A percentile compares a stretch with the other conserved stretches of the same genome.
Evolutionary conservation across 92 coral and sea anemone genomes (phyloP).

Genomic region (Actinernus sp.): DNA sequence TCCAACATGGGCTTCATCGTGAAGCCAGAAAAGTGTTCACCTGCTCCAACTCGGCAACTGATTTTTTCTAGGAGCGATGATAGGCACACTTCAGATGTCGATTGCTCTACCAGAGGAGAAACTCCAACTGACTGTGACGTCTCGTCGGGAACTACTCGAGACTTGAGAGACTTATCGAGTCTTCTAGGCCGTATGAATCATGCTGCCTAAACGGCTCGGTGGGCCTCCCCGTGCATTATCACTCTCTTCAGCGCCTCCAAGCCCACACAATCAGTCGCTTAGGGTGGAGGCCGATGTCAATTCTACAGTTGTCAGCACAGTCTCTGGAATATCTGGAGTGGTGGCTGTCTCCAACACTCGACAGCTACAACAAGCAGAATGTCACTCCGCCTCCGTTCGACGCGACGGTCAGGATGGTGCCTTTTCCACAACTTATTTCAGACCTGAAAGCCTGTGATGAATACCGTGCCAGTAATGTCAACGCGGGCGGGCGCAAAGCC

Average conservation of each 20-base stretch:
- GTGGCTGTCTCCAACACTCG: constrained; percentile 37
- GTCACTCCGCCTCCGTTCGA: constrained; percentile 27
- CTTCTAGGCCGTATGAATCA: constrained; percentile 65
- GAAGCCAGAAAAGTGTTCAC: constrained; percentile 23
- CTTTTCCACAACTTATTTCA: too few relatives aligned
- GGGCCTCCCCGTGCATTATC: constrained; percentile 51
- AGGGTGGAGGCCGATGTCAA: constrained; percentile 3
- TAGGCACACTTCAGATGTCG: constrained; percentile 7
- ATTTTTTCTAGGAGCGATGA: constrained; percentile 13
- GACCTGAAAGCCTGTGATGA: too few relatives aligned
- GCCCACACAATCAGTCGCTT: background rate
- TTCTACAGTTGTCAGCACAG: constrained; percentile 5
- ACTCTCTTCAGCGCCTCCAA: constrained; percentile 41
- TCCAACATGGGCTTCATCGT: constrained; percentile 10
- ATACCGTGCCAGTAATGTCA: too few relatives aligned
- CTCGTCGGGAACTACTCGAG: constrained; percentile 5
- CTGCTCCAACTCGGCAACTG: constrained; percentile 8
- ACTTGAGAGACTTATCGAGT: constrained; percentile 26
- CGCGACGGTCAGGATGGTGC: constrained; percentile 16
- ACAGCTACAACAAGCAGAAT: constrained; percentile 25
- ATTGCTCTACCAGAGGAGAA: constrained; percentile 20
- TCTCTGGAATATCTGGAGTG: constrained; percentile 43
- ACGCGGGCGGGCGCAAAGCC: too few relatives aligned
- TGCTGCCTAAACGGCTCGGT: constrained; percentile 48
- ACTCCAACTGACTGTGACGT: background rate